Evolutionary conservation across 2,113 vertebrate genomes (phyloP).

Genomic region (Dendrocopos noguchii): DNA sequence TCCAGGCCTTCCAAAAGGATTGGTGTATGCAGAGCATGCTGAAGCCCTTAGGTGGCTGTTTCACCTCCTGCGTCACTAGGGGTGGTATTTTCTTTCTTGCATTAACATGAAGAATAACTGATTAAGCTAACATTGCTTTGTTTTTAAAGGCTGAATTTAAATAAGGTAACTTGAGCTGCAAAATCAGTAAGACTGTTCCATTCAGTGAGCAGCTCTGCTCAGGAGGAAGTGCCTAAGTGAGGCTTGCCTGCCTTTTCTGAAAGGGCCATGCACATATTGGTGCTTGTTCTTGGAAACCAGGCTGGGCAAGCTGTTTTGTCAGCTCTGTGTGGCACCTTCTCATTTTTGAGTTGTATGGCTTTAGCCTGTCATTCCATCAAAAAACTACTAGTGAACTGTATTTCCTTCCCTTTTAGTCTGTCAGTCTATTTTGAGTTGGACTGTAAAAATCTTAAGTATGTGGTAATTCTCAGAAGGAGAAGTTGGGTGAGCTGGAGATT

Average conservation of each 20-base stretch:
- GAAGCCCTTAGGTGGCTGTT: not conserved
- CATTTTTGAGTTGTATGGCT: not conserved
- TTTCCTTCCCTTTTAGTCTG: slow-evolving; percentile 35
- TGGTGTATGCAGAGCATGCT: rapidly evolving
- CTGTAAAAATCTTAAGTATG: rapidly evolving
- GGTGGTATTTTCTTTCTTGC: rapidly evolving
- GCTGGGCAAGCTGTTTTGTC: not conserved
- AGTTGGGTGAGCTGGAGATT: not conserved
- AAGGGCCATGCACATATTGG: rapidly evolving
- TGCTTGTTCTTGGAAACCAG: rapidly evolving
- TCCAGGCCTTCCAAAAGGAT: rapidly evolving
- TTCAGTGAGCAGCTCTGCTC: rapidly evolving
- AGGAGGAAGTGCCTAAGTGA: rapidly evolving
- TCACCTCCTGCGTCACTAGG: rapidly evolving
- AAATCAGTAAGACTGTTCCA: rapidly evolving
- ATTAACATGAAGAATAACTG: not conserved
- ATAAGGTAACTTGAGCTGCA: not conserved
- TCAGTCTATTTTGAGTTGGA: not conserved
- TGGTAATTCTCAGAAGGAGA: not conserved
- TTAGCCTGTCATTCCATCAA: not conserved
- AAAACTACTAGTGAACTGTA: not conserved
- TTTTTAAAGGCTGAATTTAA: not conserved
- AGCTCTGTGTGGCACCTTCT: no score
- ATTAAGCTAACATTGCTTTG: not conserved
- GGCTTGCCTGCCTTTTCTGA: not conserved